Evolutionary conservation across 2,113 vertebrate genomes (phyloP).

Genomic region (Indri indri): DNA sequence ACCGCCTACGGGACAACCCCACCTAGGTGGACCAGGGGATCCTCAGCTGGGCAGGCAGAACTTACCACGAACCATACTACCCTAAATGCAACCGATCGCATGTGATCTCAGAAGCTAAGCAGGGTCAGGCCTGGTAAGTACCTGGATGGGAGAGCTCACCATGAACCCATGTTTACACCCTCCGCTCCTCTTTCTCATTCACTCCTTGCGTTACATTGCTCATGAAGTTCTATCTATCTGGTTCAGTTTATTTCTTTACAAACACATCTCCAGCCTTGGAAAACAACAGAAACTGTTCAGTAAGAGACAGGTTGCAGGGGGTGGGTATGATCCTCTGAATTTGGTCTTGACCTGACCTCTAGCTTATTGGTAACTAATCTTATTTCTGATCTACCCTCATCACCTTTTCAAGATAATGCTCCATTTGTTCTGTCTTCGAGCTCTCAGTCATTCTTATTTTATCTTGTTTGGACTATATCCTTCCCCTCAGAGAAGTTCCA

Average conservation of each 20-base stretch:
- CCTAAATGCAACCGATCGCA: no score
- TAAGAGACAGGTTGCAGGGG: not conserved
- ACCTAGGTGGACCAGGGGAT: no score
- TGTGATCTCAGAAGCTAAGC: no score
- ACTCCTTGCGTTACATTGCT: not conserved
- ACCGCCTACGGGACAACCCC: not conserved
- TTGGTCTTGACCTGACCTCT: not conserved
- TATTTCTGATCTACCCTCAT: not conserved
- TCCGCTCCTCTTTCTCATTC: not conserved
- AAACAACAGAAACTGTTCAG: not conserved
- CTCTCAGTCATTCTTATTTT: not conserved
- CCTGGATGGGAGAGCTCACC: not conserved
- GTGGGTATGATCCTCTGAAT: not conserved
- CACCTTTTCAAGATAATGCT: not conserved
- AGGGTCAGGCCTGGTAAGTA: no score
- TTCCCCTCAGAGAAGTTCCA: not conserved
- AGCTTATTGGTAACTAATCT: not conserved
- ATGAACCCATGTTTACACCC: no score
- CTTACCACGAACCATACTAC: no score
- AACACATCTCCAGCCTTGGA: not conserved
- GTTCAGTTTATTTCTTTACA: not conserved
- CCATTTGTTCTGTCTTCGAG: not conserved
- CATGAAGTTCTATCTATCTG: not conserved
- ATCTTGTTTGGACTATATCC: not conserved
- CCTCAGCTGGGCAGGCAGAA: not conserved